Conservation (phyloP, 2,797 vertebrate species). For the Psittacula derbiana region DNA sequence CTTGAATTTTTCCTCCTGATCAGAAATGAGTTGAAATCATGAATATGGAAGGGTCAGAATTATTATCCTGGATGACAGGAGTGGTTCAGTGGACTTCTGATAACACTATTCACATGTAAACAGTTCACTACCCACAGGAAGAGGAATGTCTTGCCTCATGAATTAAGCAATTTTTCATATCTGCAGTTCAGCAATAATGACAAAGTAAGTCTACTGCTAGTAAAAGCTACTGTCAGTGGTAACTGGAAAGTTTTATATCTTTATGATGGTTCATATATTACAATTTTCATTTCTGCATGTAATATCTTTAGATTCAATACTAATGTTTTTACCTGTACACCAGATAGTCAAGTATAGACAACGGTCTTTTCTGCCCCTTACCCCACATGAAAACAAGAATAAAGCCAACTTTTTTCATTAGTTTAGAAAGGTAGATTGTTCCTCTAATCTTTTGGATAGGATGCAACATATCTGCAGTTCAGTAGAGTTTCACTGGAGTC, state of each 20-base stretch:
- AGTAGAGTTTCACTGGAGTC: background rate
- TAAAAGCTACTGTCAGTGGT: background rate
- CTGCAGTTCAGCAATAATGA: background rate
- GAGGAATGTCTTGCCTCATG: background rate
- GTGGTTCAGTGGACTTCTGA: background rate
- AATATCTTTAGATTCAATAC: background rate
- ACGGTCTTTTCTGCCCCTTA: background rate
- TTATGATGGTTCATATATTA: background rate
- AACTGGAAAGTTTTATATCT: background rate
- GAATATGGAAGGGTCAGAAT: background rate
- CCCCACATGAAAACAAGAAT: background rate
- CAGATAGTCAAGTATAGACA: background rate
- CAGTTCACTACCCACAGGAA: background rate
- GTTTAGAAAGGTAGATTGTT: background rate
- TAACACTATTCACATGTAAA: background rate
- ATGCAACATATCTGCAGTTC: background rate
- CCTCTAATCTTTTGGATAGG: background rate
- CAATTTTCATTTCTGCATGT: background rate
- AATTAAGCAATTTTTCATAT: background rate
- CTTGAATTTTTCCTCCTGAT: background rate
- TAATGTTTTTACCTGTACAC: background rate
- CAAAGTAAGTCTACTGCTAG: background rate
- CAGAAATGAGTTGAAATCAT: background rate
- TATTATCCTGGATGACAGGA: background rate
- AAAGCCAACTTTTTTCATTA: background rate